Conservation (phyloP, 2,888 invertebrate genomes). For the Zygothrica quintamaculata region DNA sequence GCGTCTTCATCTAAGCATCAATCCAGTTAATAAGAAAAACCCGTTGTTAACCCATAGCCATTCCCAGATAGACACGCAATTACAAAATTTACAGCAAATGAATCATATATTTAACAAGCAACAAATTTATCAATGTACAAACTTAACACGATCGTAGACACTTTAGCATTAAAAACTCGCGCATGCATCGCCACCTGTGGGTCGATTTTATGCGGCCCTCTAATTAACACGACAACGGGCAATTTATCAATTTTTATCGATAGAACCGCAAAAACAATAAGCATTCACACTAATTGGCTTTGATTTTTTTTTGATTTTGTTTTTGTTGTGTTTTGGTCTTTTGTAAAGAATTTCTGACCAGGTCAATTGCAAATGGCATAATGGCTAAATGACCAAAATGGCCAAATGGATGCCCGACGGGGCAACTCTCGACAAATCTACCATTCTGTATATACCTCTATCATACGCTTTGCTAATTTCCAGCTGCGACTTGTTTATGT, state of each 20-base stretch:
- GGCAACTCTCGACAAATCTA: constrained; percentile 13
- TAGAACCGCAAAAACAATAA: constrained; percentile 35
- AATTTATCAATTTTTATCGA: constrained; percentile 66
- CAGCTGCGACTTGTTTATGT: constrained; percentile 60
- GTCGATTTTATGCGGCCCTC: constrained; percentile 48
- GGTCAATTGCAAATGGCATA: constrained; percentile 52
- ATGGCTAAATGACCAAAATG: constrained; percentile 23
- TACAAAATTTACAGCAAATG: constrained; percentile 58
- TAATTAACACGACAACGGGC: constrained; percentile 62
- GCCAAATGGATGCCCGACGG: constrained; percentile 35
- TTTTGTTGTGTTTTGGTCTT: too few relatives aligned
- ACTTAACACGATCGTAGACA: constrained; percentile 21
- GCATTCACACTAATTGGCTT: constrained; percentile 49
- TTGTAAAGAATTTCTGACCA: constrained; percentile 17
- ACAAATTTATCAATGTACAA: constrained; percentile 19
- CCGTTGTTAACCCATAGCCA: constrained; percentile 29
- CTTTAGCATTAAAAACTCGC: constrained; percentile 27
- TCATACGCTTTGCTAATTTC: constrained; percentile 36
- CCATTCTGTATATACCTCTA: not conserved
- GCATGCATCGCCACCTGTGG: constrained; percentile 64
- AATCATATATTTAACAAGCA: constrained; percentile 39
- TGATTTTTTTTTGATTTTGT: not conserved
- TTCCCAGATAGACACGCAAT: constrained; percentile 50
- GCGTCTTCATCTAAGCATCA: too few relatives aligned
- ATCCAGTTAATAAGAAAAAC: too few relatives aligned